Evolutionary conservation across 2,797 vertebrate species (phyloP), one percentile per base, ranked within the genome.

Genomic region (Bradypodion ventrale): DNA sequence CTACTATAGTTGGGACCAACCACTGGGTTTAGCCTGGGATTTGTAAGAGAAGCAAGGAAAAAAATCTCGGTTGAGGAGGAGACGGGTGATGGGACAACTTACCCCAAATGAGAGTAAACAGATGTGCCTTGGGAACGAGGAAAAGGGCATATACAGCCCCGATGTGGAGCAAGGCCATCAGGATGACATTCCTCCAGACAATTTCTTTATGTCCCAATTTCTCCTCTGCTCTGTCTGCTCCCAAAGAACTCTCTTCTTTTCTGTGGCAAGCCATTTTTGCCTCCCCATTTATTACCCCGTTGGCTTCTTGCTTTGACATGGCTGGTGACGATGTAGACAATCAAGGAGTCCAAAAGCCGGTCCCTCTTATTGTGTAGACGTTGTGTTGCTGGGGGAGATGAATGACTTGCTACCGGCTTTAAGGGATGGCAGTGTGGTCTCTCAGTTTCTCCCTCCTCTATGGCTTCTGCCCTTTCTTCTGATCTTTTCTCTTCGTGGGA

Each of bases 41-140:
- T 74, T 52, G 27, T 8, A 37, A 56, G 21, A 56, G 5, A 56
- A 56, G n/a, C 35, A 73, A 13, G 15, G 16, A 21, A 40, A 5
- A 21, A 46, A 37, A 7, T 12, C 42, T 40, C 23, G 10, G 5
- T 4, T 23, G 23, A 37, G 29, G 4, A 21, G 23, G 60, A 32
- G n/a, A 23, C 40, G 27, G 29, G 40, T n/a, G n/a, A n/a, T n/a
- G n/a, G 2, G 2, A 4, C 27, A 37, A 93, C 95, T 96, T 94
- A 96, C 95, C 94, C 95, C 95, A 96, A 63, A 95, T 89, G 85
- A 95, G 91, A 40, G 95, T 96, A 82, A 95, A 94, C 60, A 91
- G 84, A 84, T 94, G 85, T 75, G 95, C 95, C 70, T 92, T 87
- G 82, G 95, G 95, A 75, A 94, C 87, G 60, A 96, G 93, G 89